phyloP scores from a whole-genome alignment of 2,888 invertebrate genomes.

The Pterostichus niger region DNA sequence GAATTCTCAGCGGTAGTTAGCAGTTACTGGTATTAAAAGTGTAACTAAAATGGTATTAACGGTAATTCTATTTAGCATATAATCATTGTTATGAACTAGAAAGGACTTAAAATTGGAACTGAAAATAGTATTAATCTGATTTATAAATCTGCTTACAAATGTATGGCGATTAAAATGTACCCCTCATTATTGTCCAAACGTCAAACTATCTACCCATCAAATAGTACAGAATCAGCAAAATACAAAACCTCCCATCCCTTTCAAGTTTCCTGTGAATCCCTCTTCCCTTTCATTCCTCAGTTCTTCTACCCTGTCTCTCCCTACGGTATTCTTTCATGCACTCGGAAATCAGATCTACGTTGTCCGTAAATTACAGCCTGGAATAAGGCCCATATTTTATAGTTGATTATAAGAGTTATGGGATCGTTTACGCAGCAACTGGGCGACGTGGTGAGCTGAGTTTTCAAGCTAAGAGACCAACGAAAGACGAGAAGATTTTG shows the following conservation, averaged over 20 bases:
- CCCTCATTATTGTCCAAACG: neutral
- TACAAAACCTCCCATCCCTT: constrained; percentile 5
- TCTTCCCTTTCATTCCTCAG: neutral
- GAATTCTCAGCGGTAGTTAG: too few relatives aligned
- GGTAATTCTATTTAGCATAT: too few relatives aligned
- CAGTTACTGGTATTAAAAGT: too few relatives aligned
- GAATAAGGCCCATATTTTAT: constrained; percentile 63
- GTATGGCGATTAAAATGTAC: too few relatives aligned
- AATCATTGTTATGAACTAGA: too few relatives aligned
- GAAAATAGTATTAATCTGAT: too few relatives aligned
- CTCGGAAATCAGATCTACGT: constrained; percentile 56
- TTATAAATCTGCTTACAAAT: too few relatives aligned
- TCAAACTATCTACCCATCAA: neutral
- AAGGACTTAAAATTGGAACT: too few relatives aligned
- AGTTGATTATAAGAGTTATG: constrained; percentile 61
- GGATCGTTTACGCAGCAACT: constrained; percentile 29
- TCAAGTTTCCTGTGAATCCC: neutral
- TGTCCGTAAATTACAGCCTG: constrained; percentile 59
- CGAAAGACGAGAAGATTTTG: too few relatives aligned
- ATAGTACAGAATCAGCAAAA: neutral
- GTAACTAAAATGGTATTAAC: too few relatives aligned
- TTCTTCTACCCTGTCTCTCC: neutral
- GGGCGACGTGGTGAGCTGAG: too few relatives aligned
- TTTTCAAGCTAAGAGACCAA: too few relatives aligned
- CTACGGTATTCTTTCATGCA: constrained; percentile 47